Evolutionary conservation across 2,888 invertebrate species (phyloP), one percentile per base, ranked within the genome.

Genomic region (Atherix ibis): DNA sequence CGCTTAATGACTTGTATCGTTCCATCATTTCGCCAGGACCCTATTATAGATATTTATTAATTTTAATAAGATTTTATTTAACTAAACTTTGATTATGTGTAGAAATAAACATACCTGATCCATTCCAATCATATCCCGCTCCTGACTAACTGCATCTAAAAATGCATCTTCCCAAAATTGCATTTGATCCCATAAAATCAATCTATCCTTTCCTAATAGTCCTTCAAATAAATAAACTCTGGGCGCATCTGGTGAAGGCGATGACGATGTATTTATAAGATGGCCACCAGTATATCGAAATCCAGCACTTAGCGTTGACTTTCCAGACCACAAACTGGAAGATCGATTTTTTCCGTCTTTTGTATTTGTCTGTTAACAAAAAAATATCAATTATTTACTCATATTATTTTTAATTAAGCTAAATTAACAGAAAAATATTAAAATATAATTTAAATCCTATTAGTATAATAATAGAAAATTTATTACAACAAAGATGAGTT

Each of bases 151-250:
- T 0, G 97, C 94, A 63, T 99, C 98, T 36, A 97, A 66, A 55
- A 98, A 99, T 0, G 92, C 85, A 56, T 98, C 97, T 58, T 99
- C 98, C 98, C 98, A 99, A 63, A 98, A 98, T 53, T 92, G 91
- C 85, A 92, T 89, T 67, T 97, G 92, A 62, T 97, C 95, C 97
- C 97, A 99, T 18, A 98, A 63, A 36, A 75, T 72, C 3, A 85
- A 80, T 44, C 92, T 50, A 46, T 60, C 61, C 39, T 62, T 67
- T 51, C 76, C 75, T 43, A 76, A 60, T 34, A 77, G 63, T 51
- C 91, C 89, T 63, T 95, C 92, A 56, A 88, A 95, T 6, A 95
- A 65, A 54, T 95, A 95, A 1, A 85, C 87, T 42, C 92, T 68
- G 2, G 82, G 77, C 16, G 81, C 76, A 44, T 92, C 92, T 0